A percentile compares a stretch with the other conserved stretches of the same genome.
phyloP scores from a whole-genome alignment of 1,140 invertebrate genomes.

The Neuroterus valhalla region DNA sequence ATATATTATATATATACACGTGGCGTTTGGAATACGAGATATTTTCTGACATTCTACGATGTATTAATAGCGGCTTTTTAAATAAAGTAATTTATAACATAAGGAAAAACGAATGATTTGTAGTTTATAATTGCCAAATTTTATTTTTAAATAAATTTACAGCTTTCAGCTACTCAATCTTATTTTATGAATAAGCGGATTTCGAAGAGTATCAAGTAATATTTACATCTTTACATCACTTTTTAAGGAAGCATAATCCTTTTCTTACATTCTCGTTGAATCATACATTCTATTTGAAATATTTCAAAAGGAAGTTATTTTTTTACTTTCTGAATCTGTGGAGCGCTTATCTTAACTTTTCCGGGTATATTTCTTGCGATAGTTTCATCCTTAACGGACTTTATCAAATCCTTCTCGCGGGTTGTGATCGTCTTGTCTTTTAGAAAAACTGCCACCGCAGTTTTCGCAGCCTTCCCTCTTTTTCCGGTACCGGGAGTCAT shows the following conservation, averaged over 20 bases:
- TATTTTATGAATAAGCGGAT: background rate
- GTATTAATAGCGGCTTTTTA: too few relatives aligned
- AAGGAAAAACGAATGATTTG: too few relatives aligned
- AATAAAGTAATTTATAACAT: too few relatives aligned
- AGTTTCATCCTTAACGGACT: conserved; percentile 94
- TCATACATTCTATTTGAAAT: background rate
- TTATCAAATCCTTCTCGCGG: conserved; percentile 95
- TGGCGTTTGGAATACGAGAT: too few relatives aligned
- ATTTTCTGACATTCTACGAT: too few relatives aligned
- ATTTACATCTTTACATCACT: conserved; percentile 1
- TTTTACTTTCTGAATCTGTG: conserved; percentile 80
- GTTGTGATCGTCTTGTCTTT: conserved; percentile 85
- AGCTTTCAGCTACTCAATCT: too few relatives aligned
- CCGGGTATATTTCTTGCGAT: conserved; percentile 97
- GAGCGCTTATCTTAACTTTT: conserved; percentile 96
- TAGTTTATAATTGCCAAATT: too few relatives aligned
- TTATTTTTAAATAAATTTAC: too few relatives aligned
- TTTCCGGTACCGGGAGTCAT: conserved; percentile 95
- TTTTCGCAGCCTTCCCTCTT: conserved; percentile 96
- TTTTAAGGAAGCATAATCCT: background rate
- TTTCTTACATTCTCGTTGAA: background rate
- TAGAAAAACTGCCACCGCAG: conserved; percentile 91
- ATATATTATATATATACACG: too few relatives aligned
- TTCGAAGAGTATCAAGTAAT: background rate
- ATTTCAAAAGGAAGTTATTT: conserved; percentile 51